A percentile compares a stretch with the other conserved stretches of the same genome.
These are phyloP conservation scores for Prunella himalayana DNA, from an alignment of 2,113 vertebrate species.

Conservation along the genomic window DNA sequence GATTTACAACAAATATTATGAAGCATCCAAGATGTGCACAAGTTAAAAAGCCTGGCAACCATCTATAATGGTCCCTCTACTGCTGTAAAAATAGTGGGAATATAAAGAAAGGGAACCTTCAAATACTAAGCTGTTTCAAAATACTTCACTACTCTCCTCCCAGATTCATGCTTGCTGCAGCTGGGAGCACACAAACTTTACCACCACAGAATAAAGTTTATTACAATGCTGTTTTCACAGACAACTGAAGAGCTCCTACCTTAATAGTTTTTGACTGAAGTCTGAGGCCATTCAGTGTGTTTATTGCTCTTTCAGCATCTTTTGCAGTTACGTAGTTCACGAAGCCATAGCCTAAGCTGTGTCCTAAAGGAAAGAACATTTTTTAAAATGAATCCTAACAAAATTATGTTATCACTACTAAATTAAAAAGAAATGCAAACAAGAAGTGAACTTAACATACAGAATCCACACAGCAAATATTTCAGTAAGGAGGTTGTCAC, in stretches of 20 bases:
- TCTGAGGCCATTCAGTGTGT: conserved; percentile 97
- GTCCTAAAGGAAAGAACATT: conserved; percentile 82
- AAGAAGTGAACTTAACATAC: background rate
- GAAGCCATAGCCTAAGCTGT: conserved; percentile 99
- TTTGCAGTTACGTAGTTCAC: conserved; percentile 99
- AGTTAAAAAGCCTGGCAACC: background rate
- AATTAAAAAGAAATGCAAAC: background rate
- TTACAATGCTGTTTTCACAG: background rate
- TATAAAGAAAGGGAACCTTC: background rate
- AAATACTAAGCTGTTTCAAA: background rate
- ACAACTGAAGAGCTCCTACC: conserved; percentile 73
- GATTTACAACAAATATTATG: background rate
- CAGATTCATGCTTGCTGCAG: background rate
- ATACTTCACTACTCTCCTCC: background rate
- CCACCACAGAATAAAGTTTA: background rate
- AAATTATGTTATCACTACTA: background rate
- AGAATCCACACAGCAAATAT: background rate
- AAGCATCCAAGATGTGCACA: rapidly evolving
- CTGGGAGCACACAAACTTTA: background rate
- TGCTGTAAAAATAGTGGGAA: background rate
- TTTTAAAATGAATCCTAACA: background rate
- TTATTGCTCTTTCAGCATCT: conserved; percentile 99
- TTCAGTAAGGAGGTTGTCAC: background rate
- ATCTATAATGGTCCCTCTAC: background rate
- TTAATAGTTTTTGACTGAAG: conserved; percentile 99